phyloP scores from a whole-genome alignment of 64 coral and sea anemone genomes.

The Astreopora myriophthalma region DNA sequence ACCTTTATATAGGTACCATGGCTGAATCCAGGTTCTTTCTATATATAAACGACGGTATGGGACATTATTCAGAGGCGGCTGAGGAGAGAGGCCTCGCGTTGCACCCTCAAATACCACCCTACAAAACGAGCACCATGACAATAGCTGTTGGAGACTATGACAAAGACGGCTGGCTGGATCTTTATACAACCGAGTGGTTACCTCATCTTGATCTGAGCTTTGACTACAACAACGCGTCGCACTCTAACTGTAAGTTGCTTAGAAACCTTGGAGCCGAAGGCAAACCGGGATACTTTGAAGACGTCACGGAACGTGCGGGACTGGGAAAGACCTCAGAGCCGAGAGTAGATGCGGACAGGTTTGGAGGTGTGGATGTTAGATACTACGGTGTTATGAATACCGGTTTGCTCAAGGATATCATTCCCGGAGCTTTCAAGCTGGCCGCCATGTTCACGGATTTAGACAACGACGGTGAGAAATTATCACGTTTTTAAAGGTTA shows the following conservation, averaged over 20 bases:
- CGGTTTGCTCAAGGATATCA: constrained; percentile 84
- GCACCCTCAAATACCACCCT: constrained; percentile 79
- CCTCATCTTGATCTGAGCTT: constrained; percentile 97
- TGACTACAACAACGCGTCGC: constrained; percentile 87
- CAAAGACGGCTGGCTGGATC: constrained; percentile 96
- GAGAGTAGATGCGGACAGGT: constrained; percentile 72
- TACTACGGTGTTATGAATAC: constrained; percentile 88
- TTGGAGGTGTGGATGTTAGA: constrained; percentile 76
- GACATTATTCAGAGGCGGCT: constrained; percentile 90
- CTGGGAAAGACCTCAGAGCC: constrained; percentile 59
- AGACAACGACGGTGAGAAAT: constrained; percentile 85
- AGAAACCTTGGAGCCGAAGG: constrained; percentile 91
- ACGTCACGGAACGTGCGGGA: constrained; percentile 84
- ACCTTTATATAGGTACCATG: constrained; percentile 90
- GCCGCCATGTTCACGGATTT: constrained; percentile 93
- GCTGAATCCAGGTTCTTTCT: constrained; percentile 89
- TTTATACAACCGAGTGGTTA: constrained; percentile 95
- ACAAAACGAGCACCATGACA: constrained; percentile 95
- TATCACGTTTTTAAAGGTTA: background rate
- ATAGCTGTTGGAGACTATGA: constrained; percentile 93
- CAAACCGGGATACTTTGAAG: constrained; percentile 91
- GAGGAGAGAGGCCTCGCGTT: constrained; percentile 79
- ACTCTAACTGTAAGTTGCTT: constrained; percentile 81
- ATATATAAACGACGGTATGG: constrained; percentile 97
- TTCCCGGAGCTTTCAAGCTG: constrained; percentile 85